Base-by-base conservation (phyloP, 2,113 vertebrate genomes). In the Butorides virescens region DNA sequence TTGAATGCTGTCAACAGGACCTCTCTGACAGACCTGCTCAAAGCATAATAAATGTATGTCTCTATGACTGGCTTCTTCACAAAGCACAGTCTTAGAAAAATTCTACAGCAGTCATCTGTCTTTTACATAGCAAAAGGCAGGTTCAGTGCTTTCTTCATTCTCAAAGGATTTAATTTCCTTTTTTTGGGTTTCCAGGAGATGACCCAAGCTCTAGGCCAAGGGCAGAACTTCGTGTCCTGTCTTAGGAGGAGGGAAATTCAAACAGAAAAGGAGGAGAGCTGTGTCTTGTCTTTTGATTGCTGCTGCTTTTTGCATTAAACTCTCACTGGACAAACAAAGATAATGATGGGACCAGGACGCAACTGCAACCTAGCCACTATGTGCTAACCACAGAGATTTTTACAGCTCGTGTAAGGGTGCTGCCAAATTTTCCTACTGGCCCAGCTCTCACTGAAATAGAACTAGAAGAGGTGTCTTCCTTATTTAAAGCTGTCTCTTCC, bases 211-310 rank as follows among this genome's bases (percentile, higher is more conserved):
- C 19, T 59, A 81, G 50, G 32, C 27, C 73, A 87, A 84, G 13
- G 36, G 25, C 15, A 42, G 25, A 59, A 70, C 42, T 39, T 65
- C 0, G 0, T 5, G 1, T 61, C 7, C 30, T 73, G 15, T 70
- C 34, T 36, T 61, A 66, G 39, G 21, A 75, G 34, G 17, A 46
- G 11, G 19, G 22, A 92, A 82, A 86, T 86, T 73, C 46, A 53
- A 53, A 49, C 5, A 77, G 25, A 70, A 92, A 70, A 77, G 8
- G 6, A 2, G 11, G 13, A 46, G 10, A 27, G 49, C 15, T 49
- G 5, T 62, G 22, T 74, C 30, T 75, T 86, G 23, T 66, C n/a
- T 47, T 83, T 91, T 39, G 15, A 15, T 30, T 39, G n/a, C 32
- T 72, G 7, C 11, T 52, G 6, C 21, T 11, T 92, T 88, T 92